Percentiles rank a stretch among this genome's conserved stretches.
Evolutionary conservation across 2,797 vertebrate species (phyloP).

Genomic region (Gobionotothen gibberifrons): DNA sequence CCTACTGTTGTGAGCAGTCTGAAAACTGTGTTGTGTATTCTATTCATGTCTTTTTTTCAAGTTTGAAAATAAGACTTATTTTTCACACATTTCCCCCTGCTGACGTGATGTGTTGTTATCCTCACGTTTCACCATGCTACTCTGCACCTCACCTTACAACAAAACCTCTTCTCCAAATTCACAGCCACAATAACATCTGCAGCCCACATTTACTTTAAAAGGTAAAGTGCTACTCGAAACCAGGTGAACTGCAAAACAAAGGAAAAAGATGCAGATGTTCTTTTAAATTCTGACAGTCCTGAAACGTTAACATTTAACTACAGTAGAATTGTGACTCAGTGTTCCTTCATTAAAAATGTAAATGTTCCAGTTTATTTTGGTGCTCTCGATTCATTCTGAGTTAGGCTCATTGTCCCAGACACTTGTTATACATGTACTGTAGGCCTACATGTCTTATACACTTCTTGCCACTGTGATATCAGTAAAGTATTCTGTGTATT

Average conservation of each 20-base stretch:
- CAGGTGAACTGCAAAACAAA: too few relatives aligned
- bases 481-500: not conserved
- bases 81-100: too few relatives aligned
- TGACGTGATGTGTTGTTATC: too few relatives aligned
- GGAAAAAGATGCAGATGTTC: not conserved
- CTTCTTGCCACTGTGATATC: not conserved
- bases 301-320: not conserved
- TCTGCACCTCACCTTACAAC: too few relatives aligned
- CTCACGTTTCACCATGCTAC: too few relatives aligned
- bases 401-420: not conserved
- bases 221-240: too few relatives aligned
- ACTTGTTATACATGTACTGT: too few relatives aligned
- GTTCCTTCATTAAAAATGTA: not conserved
- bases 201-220: not conserved
- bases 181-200: not conserved
- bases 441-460: not conserved
- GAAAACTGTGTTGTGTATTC: too few relatives aligned
- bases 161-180: not conserved
- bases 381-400: slow-evolving; percentile 3
- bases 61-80: too few relatives aligned
- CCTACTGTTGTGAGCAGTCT: too few relatives aligned
- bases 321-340: not conserved
- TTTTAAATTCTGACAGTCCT: not conserved
- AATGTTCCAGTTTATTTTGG: slow-evolving; percentile 4
- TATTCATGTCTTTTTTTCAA: too few relatives aligned